These are phyloP conservation scores for Drosophila orena DNA, from an alignment of 1,140 invertebrate genomes.

Conservation along the genomic window DNA sequence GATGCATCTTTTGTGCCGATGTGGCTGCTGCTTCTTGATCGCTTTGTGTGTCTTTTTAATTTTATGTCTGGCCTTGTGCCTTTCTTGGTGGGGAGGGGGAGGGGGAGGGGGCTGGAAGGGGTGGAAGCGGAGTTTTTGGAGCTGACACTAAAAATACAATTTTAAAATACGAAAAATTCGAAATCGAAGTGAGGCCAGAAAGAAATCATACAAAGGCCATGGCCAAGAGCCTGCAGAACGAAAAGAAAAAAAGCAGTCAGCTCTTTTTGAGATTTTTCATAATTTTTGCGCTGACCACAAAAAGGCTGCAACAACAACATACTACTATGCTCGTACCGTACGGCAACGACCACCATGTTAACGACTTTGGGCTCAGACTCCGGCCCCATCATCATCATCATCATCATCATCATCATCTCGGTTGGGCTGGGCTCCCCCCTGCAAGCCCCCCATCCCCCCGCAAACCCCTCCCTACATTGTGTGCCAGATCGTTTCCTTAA, in stretches of 20 bases:
- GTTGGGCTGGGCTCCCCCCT: constrained; percentile 5
- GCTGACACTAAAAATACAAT: constrained; percentile 72
- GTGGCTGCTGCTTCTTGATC: constrained; percentile 46
- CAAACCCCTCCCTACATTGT: constrained; percentile 42
- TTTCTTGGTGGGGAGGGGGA: background rate
- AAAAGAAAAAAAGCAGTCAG: constrained; percentile 24
- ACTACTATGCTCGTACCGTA: background rate
- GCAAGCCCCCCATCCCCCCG: background rate
- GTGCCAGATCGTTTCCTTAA: constrained; percentile 68
- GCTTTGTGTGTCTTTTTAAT: constrained; percentile 78
- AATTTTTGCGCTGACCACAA: constrained; percentile 81
- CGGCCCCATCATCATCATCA: constrained; percentile 32
- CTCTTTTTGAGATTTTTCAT: constrained; percentile 75
- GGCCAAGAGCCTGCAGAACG: constrained; percentile 40
- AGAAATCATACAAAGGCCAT: constrained; percentile 76
- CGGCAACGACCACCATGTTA: constrained; percentile 66
- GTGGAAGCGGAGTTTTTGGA: constrained; percentile 46
- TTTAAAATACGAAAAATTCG: constrained; percentile 58
- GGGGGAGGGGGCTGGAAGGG: constrained; percentile 4
- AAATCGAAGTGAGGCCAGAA: constrained; percentile 51
- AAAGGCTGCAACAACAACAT: constrained; percentile 56
- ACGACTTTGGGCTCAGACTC: constrained; percentile 63
- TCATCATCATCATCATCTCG: constrained; percentile 26
- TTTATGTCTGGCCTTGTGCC: constrained; percentile 72
- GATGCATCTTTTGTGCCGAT: constrained; percentile 61